phyloP scores from a whole-genome alignment of 2,888 invertebrate genomes.

The Drosophila algonquin region DNA sequence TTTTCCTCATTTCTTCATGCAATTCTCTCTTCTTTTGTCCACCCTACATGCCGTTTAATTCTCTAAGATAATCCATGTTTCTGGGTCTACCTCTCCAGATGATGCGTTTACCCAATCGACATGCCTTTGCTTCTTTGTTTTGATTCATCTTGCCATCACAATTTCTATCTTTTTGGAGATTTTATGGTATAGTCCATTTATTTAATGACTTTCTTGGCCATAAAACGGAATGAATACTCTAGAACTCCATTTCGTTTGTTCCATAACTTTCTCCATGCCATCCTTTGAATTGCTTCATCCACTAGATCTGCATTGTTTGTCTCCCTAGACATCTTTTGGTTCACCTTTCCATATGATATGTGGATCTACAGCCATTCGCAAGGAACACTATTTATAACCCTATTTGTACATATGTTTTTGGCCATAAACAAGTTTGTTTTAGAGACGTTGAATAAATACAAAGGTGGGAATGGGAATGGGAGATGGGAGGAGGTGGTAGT shows the following conservation, averaged over 20 bases:
- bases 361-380: not conserved
- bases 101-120: not conserved
- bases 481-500: not conserved
- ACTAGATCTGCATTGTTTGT: conserved; percentile 34
- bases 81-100: conserved; percentile 17
- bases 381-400: not conserved
- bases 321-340: not conserved
- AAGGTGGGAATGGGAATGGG: not conserved
- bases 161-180: not conserved
- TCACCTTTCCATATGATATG: not conserved
- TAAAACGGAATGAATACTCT: not conserved
- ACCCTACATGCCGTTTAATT: not conserved
- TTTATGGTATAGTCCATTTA: not conserved
- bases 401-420: conserved; percentile 19
- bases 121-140: not conserved
- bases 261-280: not conserved
- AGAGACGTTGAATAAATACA: conserved; percentile 63
- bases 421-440: conserved; percentile 35
- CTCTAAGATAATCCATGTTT: conserved; percentile 14
- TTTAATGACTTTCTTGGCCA: not conserved
- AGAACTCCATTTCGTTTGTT: no score
- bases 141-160: not conserved
- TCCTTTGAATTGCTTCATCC: conserved; percentile 8
- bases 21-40: conserved; percentile 47
- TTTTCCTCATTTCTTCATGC: conserved; percentile 42